Evolutionary conservation across 2,797 vertebrate species (phyloP), one percentile per base, ranked within the genome.

Genomic region (Lithobates sylvaticus): DNA sequence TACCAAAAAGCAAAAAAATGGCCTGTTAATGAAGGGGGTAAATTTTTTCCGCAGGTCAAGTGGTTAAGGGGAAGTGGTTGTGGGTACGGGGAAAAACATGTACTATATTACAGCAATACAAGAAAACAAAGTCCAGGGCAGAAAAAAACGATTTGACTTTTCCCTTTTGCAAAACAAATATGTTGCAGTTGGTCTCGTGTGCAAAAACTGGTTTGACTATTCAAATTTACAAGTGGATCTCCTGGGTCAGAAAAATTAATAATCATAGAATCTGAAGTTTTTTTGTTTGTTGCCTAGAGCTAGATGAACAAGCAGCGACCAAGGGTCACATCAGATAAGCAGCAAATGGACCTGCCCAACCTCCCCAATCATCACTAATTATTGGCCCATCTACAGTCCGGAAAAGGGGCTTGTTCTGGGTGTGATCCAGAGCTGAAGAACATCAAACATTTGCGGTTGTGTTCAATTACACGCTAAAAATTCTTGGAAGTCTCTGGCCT

Each of bases 401-500:
- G 47, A 42, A 23, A 29, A 65, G 27, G 13, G 65, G 65, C 12
- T 67, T 42, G 8, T 42, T 42, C 47, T 54, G 73, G 73, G 23
- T 26, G 50, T 54, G 16, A 77, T 84, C 61, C 61, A 70, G 44
- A 6, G 36, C 27, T 27, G 1, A 36, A 23, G 58, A 69, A 77
- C 67, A 84, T 61, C 32, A 71, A 61, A 84, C 39, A 83, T 71
- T 61, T 12, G 70, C 21, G 13, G 74, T 34, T 10, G 32, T 13
- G 68, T 76, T 44, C 61, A 47, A 83, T 47, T 42, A 58, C 34
- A 39, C 42, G 10, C 29, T 5, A 26, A 18, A 39, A 84, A 67
- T 85, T 80, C 84, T 68, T 69, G n/a, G 84, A 81, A 85, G n/a
- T 58, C 39, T 32, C 34, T 21, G 69, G 44, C 70, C 18, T 16